Evolutionary conservation across 1,140 invertebrate genomes (phyloP).

Genomic region (Mesaphorura yosii): DNA sequence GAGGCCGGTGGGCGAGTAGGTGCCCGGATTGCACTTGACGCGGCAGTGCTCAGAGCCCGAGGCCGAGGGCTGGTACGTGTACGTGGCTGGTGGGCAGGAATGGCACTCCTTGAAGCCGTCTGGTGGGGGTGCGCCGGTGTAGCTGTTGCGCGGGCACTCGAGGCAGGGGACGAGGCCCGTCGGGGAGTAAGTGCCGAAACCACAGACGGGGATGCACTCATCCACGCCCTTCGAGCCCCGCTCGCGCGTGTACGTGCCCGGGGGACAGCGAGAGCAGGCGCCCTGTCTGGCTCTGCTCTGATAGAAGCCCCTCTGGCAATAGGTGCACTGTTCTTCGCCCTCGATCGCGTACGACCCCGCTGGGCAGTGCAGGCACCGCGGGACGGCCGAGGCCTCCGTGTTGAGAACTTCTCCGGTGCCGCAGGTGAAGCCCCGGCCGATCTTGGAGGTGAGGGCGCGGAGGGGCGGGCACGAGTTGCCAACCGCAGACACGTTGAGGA

Average conservation of each 20-base stretch:
- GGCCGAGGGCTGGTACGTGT: constrained; percentile 83
- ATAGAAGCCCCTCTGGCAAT: constrained; percentile 79
- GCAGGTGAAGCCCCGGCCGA: constrained; percentile 80
- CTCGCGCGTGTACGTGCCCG: constrained; percentile 81
- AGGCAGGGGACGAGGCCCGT: constrained; percentile 88
- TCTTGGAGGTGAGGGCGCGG: constrained; percentile 69
- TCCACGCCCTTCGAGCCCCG: constrained; percentile 63
- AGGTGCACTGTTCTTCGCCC: constrained; percentile 74
- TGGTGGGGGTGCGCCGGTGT: constrained; percentile 69
- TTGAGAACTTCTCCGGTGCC: constrained; percentile 85
- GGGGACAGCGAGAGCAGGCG: constrained; percentile 72
- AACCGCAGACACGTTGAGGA: constrained; percentile 76
- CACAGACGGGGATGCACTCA: constrained; percentile 85
- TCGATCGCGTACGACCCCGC: constrained; percentile 84
- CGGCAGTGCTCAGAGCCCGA: constrained; percentile 70
- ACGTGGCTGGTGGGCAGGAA: constrained; percentile 72
- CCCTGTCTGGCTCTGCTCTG: constrained; percentile 83
- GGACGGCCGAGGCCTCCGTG: constrained; percentile 78
- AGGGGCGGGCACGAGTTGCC: constrained; percentile 83
- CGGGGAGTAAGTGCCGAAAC: constrained; percentile 88
- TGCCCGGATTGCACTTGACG: constrained; percentile 79
- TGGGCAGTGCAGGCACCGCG: constrained; percentile 88
- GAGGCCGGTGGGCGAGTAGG: constrained; percentile 86
- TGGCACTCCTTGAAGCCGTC: constrained; percentile 90
- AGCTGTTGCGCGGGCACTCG: constrained; percentile 88